Base-by-base conservation (phyloP, 37 sponge, comb jelly and placozoan species). In the Axinella damicornis region DNA sequence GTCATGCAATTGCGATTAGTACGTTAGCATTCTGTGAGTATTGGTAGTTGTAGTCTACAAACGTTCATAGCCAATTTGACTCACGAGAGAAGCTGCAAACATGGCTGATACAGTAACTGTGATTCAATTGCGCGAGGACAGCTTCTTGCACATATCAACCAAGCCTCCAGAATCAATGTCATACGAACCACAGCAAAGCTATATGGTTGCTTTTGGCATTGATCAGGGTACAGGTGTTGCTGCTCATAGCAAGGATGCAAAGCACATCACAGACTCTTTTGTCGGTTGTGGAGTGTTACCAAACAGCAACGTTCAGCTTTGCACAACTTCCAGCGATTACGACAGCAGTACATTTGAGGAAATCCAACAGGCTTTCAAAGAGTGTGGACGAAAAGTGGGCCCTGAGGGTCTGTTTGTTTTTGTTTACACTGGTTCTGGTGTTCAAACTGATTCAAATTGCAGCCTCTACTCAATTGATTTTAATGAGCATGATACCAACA, bases 101-200 rank as follows among this genome's bases (percentile, higher is more conserved):
- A 46, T 46, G 46, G 46, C 46, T 46, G 46, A 46, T 46, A 9
- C 46, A 12, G 6, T 9, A 46, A 9, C n/a, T n/a, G n/a, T n/a
- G n/a, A n/a, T n/a, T n/a, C n/a, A 9, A 46, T 46, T 46, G 46
- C 6, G 9, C 9, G 46, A 12, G 46, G 9, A 46, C 46, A 46
- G n/a, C n/a, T n/a, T 46, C 9, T 46, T 54, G 32, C 14, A 55
- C 6, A 9, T 57, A 14, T 75, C 76, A 15, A 77, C 14, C 20
- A 39, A 57, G 22, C 20, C 37, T 37, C 60, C 54, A n/a, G 73
- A 86, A 27, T 13, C 1, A 0, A 41, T 88, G 1, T 13, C 30
- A 12, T 91, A 66, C 28, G 83, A 91, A 34, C 87, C 92, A 22
- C 5, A 56, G 15, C 67, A 75, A 32, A 91, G 87, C 66, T 87